phyloP scores from a whole-genome alignment of 1,140 invertebrate genomes.

The Drosophila ambigua region DNA sequence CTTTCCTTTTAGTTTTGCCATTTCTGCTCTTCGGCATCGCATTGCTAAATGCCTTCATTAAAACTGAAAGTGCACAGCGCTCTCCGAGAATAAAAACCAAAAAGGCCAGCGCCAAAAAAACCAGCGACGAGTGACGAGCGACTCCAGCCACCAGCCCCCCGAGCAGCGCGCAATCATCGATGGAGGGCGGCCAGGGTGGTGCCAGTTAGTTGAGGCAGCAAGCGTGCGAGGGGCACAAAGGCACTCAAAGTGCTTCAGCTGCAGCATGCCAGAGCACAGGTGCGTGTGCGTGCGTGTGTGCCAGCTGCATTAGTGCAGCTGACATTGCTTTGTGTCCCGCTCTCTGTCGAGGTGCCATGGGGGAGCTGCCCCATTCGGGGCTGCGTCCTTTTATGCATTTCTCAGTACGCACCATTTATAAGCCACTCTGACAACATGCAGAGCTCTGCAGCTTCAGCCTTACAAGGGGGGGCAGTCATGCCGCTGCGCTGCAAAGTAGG shows the following conservation, averaged over 20 bases:
- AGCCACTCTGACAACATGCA: conserved; percentile 57
- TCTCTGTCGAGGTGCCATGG: too few relatives aligned
- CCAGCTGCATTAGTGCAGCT: conserved; percentile 45
- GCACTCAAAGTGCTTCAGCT: conserved; percentile 39
- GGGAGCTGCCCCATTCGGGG: background rate
- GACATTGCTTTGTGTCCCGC: conserved; percentile 38
- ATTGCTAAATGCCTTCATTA: conserved; percentile 64
- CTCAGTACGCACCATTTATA: conserved; percentile 45
- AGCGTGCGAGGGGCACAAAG: conserved; percentile 35
- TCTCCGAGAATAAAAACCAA: conserved; percentile 23
- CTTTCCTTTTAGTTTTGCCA: conserved; percentile 1
- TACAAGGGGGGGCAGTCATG: conserved; percentile 22
- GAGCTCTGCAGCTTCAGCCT: conserved; percentile 13
- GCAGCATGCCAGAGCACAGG: conserved; percentile 9
- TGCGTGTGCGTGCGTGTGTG: conserved; percentile 8
- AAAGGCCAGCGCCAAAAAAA: background rate
- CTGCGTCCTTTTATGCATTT: conserved; percentile 52
- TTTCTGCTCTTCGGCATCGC: conserved; percentile 13
- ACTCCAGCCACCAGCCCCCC: conserved; percentile 19
- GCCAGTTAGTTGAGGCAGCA: conserved; percentile 14
- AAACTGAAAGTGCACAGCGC: conserved; percentile 45
- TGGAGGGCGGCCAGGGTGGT: background rate
- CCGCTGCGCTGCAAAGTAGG: conserved; percentile 44
- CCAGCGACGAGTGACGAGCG: conserved; percentile 4
- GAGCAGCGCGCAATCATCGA: too few relatives aligned